Conservation (phyloP, 2,797 vertebrate genomes). For the Eurystomus glaucurus region DNA sequence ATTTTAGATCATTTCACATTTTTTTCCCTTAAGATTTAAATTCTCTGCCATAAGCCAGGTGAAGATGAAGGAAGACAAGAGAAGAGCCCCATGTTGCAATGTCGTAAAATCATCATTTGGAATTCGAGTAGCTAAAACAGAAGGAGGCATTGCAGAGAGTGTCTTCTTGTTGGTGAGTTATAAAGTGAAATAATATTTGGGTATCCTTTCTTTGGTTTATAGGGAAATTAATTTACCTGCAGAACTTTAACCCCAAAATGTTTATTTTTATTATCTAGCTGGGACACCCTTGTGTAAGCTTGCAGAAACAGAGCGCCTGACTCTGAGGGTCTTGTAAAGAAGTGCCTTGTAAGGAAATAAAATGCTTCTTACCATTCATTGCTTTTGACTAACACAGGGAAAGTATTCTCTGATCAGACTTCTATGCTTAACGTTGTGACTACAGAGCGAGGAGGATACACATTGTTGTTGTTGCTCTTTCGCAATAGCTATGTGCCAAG, state of each 20-base stretch:
- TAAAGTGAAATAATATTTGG: not conserved
- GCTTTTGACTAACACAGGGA: not conserved
- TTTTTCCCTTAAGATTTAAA: not conserved
- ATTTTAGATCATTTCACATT: not conserved
- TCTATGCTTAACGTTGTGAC: not conserved
- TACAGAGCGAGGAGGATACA: not conserved
- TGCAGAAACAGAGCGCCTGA: not conserved
- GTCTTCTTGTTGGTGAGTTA: not conserved
- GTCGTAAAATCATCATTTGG: not conserved
- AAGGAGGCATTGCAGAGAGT: not conserved
- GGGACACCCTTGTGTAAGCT: not conserved
- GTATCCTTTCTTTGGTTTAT: not conserved
- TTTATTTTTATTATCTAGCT: not conserved
- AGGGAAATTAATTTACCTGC: not conserved
- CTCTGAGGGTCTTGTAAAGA: not conserved
- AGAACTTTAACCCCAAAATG: not conserved
- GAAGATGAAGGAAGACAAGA: not conserved
- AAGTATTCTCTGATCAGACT: not conserved
- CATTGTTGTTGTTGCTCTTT: not conserved
- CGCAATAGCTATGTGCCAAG: fast-evolving
- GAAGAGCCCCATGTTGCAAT: not conserved
- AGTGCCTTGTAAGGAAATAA: not conserved
- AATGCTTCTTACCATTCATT: not conserved
- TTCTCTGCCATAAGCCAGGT: not conserved
- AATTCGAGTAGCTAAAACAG: not conserved